phyloP scores from a whole-genome alignment of 1,140 invertebrate genomes.

The Drosophila tristis region DNA sequence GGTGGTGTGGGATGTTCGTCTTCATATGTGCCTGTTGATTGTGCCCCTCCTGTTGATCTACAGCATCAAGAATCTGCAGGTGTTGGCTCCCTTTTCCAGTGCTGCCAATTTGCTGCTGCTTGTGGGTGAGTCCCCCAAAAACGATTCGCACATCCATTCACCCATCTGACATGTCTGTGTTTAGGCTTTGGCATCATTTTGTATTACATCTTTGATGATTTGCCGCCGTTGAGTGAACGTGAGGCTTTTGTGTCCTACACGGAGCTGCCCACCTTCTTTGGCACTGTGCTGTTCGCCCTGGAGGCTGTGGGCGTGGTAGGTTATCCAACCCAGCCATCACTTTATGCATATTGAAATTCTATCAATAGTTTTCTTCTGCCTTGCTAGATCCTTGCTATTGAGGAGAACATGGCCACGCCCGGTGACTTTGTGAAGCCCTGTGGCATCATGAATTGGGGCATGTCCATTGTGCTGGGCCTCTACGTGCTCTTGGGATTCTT shows the following conservation, averaged over 20 bases:
- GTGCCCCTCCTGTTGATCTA: constrained; percentile 89
- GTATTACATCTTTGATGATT: constrained; percentile 87
- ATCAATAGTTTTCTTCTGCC: neutral
- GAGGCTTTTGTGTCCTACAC: constrained; percentile 85
- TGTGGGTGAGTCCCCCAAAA: constrained; percentile 84
- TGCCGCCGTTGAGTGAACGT: constrained; percentile 86
- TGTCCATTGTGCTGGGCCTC: constrained; percentile 89
- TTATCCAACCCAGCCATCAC: constrained; percentile 33
- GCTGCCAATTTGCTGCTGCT: constrained; percentile 91
- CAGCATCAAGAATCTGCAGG: constrained; percentile 90
- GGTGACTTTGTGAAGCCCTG: constrained; percentile 88
- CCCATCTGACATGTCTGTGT: neutral
- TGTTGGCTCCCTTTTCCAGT: constrained; percentile 92
- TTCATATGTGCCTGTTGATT: constrained; percentile 86
- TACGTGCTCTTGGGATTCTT: constrained; percentile 92
- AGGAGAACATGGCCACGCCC: constrained; percentile 94
- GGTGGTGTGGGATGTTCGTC: constrained; percentile 79
- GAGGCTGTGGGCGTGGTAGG: constrained; percentile 95
- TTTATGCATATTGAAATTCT: neutral
- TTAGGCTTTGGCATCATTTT: constrained; percentile 88
- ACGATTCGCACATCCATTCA: neutral
- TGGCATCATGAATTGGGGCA: constrained; percentile 92
- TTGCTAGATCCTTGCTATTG: constrained; percentile 90
- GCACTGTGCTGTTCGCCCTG: constrained; percentile 94
- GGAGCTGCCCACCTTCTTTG: constrained; percentile 91